These are phyloP conservation scores for Drosophila ezoana DNA, from an alignment of 2,888 invertebrate species.

Conservation along the genomic window DNA sequence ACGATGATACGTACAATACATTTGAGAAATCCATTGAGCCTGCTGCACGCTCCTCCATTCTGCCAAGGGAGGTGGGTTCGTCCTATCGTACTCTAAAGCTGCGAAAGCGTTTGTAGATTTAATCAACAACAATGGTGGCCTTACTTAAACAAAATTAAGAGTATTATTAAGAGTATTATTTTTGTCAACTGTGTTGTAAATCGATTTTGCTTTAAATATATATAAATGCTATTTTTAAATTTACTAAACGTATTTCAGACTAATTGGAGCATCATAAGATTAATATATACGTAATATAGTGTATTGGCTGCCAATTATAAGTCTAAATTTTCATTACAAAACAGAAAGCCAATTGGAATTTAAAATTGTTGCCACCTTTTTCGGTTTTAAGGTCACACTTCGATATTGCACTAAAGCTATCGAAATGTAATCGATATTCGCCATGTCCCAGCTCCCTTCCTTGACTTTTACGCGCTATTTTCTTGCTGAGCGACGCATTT, in stretches of 20 bases:
- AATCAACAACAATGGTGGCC: neutral
- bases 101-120: conserved; percentile 18
- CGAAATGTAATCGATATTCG: conserved; percentile 6
- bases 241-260: neutral
- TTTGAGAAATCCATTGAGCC: conserved; percentile 41
- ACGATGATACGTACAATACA: conserved; percentile 36
- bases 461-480: conserved; percentile 21
- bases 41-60: conserved; percentile 30
- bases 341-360: no score
- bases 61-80: conserved; percentile 5
- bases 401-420: neutral
- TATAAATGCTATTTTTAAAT: neutral
- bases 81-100: neutral
- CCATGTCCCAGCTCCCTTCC: neutral
- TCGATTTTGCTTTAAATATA: conserved; percentile 4
- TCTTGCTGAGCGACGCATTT: neutral
- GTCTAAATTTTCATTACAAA: no score
- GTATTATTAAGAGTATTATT: conserved; percentile 9
- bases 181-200: conserved; percentile 4
- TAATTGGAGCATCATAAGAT: no score
- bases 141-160: neutral
- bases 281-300: no score
- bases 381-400: neutral
- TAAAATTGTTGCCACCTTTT: neutral
- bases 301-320: no score